A percentile compares a stretch with the other conserved stretches of the same genome.
These are phyloP conservation scores for Drepana arcuata DNA, from an alignment of 1,140 invertebrate genomes.

Conservation along the genomic window DNA sequence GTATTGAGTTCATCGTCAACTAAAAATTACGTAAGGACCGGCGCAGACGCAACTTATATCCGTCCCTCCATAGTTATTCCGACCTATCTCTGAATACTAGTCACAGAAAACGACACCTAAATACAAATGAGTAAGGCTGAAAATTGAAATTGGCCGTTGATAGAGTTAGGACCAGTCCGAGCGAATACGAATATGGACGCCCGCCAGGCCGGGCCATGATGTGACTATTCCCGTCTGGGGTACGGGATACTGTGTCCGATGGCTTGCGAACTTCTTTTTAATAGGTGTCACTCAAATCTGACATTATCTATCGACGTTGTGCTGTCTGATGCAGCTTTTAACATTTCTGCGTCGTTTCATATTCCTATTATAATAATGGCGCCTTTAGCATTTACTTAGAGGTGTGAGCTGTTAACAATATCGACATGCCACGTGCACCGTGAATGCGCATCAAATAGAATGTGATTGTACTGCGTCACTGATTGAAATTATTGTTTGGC, in stretches of 20 bases:
- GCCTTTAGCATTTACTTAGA: no score
- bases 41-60: slow-evolving; percentile 55
- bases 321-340: slow-evolving; percentile 3
- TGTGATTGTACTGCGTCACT: slow-evolving; percentile 17
- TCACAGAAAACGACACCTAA: slow-evolving; percentile 28
- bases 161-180: slow-evolving; percentile 31
- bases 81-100: slow-evolving; percentile 15
- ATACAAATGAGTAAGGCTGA: slow-evolving; percentile 32
- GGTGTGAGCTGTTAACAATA: no score
- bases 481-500: slow-evolving; percentile 6
- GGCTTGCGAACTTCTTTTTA: slow-evolving; percentile 34
- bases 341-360: no score
- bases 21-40: slow-evolving; percentile 56
- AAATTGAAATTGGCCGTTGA: slow-evolving; percentile 21
- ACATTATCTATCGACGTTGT: slow-evolving; percentile 23
- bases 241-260: slow-evolving; percentile 44
- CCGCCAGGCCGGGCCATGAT: slow-evolving; percentile 58
- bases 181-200: slow-evolving; percentile 39
- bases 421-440: no score
- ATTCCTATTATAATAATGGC: no score
- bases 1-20: slow-evolving; percentile 61
- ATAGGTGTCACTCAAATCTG: slow-evolving; percentile 37
- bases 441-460: slow-evolving; percentile 14
- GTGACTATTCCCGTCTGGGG: slow-evolving; percentile 65
- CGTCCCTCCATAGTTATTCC: slow-evolving; percentile 22